Evolutionary conservation across 2,888 invertebrate species (phyloP).

Genomic region (Harpalus rubripes): DNA sequence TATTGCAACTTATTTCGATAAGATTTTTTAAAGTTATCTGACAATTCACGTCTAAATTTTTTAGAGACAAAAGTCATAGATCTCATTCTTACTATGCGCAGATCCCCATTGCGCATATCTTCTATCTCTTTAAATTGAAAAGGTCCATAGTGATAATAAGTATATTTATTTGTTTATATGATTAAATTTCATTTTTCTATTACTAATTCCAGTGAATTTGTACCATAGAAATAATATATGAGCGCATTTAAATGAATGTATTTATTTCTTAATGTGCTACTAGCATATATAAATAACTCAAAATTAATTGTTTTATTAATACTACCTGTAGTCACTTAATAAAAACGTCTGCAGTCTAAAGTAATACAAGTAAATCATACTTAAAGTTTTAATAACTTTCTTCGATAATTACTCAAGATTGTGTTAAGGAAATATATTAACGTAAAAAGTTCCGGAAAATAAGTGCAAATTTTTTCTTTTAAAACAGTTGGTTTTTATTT

Average conservation of each 20-base stretch:
- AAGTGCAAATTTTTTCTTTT: background rate
- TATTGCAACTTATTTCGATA: too few relatives aligned
- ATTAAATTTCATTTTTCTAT: too few relatives aligned
- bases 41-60: too few relatives aligned
- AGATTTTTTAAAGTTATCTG: too few relatives aligned
- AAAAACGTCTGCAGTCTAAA: background rate
- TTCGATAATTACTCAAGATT: background rate
- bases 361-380: background rate
- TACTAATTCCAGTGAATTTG: too few relatives aligned
- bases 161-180: too few relatives aligned
- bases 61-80: too few relatives aligned
- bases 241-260: background rate
- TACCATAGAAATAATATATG: too few relatives aligned
- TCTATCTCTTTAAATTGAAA: too few relatives aligned
- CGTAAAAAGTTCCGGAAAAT: background rate
- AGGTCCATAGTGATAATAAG: too few relatives aligned
- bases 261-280: background rate
- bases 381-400: slow-evolving; percentile 4
- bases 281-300: background rate
- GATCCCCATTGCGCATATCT: too few relatives aligned
- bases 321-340: background rate
- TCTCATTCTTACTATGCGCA: too few relatives aligned
- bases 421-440: background rate
- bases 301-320: background rate
- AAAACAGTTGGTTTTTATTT: background rate